A percentile compares a stretch with the other conserved stretches of the same genome.
These are phyloP conservation scores for Leptobrachium leishanense DNA, from an alignment of 2,113 vertebrate species.

Conservation along the genomic window DNA sequence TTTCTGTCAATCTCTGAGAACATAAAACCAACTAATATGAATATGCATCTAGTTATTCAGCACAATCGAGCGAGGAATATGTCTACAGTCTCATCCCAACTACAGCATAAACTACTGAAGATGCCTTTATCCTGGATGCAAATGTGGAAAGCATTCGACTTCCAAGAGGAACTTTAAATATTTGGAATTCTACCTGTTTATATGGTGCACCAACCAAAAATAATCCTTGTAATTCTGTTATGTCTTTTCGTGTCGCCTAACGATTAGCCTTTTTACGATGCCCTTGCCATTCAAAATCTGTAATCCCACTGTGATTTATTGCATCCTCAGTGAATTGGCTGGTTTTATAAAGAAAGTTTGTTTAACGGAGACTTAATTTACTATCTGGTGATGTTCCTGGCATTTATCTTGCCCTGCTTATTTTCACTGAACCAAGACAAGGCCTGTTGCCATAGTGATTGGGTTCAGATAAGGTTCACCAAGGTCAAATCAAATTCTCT, in stretches of 20 bases:
- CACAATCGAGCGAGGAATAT: no score
- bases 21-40: no score
- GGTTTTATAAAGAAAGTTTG: background rate
- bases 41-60: no score
- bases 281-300: background rate
- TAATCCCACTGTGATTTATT: background rate
- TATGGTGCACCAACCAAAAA: no score
- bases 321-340: background rate
- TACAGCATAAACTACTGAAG: no score
- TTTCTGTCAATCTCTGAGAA: no score
- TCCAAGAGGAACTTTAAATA: no score
- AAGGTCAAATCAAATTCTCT: constrained; percentile 1
- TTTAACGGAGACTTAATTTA: background rate
- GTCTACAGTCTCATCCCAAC: no score
- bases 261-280: background rate
- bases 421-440: background rate
- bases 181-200: no score
- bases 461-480: background rate
- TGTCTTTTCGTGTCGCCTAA: background rate
- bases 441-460: background rate
- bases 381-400: background rate
- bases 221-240: background rate
- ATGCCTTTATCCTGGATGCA: no score
- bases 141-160: no score
- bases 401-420: background rate